Evolutionary conservation across 2,797 vertebrate species (phyloP).

Genomic region (Esox lucius): DNA sequence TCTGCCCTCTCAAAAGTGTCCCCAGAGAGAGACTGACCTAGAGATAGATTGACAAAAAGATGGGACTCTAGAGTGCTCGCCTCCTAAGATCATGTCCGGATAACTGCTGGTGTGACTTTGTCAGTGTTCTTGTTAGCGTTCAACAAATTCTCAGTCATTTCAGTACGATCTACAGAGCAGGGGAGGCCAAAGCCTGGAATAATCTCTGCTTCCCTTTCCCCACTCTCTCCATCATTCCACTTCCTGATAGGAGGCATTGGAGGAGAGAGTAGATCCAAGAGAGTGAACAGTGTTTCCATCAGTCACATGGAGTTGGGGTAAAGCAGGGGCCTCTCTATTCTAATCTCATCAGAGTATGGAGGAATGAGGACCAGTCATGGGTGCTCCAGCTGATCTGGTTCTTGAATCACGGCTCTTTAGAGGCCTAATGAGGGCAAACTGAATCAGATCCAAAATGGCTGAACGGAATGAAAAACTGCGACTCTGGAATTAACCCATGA

Average conservation of each 20-base stretch:
- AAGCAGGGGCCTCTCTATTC: background rate
- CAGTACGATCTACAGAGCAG: background rate
- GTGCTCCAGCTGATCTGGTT: background rate
- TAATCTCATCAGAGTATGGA: conserved; percentile 24
- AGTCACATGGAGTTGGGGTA: conserved; percentile 6
- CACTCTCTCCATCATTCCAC: background rate
- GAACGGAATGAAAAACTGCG: conserved; percentile 16
- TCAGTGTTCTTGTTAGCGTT: background rate
- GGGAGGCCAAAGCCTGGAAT: background rate
- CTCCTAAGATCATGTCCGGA: conserved; percentile 6
- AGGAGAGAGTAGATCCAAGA: background rate
- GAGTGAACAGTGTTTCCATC: background rate
- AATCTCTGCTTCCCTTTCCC: background rate
- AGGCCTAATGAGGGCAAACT: background rate
- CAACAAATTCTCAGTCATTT: background rate
- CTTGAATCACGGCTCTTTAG: background rate
- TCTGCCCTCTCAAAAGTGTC: background rate
- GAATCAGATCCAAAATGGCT: conserved; percentile 3
- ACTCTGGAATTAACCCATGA: conserved; percentile 6
- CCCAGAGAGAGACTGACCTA: background rate
- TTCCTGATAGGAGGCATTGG: conserved; percentile 1
- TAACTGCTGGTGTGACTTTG: background rate
- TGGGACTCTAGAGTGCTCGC: background rate
- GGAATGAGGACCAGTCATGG: conserved; percentile 17
- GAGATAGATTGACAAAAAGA: background rate